phyloP scores from a whole-genome alignment of 2,113 vertebrate genomes.

The Mohoua ochrocephala region DNA sequence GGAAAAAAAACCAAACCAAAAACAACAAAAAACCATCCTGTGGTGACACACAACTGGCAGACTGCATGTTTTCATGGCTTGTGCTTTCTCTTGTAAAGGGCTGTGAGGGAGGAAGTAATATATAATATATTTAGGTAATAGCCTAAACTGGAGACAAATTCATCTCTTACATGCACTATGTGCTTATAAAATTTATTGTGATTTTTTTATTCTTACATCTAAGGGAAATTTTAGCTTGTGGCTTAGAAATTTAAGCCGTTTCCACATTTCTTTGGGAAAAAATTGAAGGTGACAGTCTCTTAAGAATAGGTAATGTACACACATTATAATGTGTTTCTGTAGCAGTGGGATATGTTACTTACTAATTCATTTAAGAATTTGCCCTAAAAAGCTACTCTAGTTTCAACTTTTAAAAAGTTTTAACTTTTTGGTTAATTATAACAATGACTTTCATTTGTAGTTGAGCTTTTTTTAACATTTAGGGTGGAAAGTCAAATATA shows the following conservation, averaged over 20 bases:
- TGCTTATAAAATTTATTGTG: neutral
- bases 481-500: neutral
- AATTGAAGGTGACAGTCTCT: neutral
- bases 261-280: neutral
- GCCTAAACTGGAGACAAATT: neutral
- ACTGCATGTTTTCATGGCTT: neutral
- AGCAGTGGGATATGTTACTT: neutral
- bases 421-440: neutral
- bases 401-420: neutral
- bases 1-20: rapidly evolving
- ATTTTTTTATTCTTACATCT: neutral
- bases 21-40: neutral
- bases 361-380: neutral
- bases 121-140: neutral
- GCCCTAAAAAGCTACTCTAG: neutral
- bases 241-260: neutral
- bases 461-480: neutral
- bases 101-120: neutral
- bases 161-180: neutral
- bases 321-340: neutral
- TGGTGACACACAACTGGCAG: neutral
- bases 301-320: neutral
- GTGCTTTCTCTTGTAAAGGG: neutral
- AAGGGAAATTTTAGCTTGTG: neutral
- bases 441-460: neutral